Conservation (phyloP, 2,797 vertebrate genomes). For the Molossus molossus region DNA sequence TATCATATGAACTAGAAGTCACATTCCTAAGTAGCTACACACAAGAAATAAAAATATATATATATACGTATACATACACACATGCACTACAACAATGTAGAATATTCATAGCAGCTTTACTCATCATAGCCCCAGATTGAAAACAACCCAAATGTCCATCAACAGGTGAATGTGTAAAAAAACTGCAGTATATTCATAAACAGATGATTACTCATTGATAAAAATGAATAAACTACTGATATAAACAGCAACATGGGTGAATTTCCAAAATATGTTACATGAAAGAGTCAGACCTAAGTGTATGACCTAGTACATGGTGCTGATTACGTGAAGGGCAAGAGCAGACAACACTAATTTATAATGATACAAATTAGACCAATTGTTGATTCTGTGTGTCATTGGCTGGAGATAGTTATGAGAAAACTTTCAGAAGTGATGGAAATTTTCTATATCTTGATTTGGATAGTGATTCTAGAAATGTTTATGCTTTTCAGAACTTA, state of each 20-base stretch:
- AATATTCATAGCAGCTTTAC: not conserved
- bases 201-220: not conserved
- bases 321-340: not conserved
- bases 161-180: not conserved
- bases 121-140: not conserved
- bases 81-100: not conserved
- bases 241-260: not conserved
- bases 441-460: not conserved
- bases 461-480: not conserved
- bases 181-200: not conserved
- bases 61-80: not conserved
- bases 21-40: not conserved
- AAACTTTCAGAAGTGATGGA: not conserved
- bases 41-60: not conserved
- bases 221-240: not conserved
- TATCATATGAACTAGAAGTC: not conserved
- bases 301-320: not conserved
- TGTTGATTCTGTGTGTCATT: not conserved
- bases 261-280: constrained; percentile 1
- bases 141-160: not conserved
- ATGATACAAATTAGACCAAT: not conserved
- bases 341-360: not conserved
- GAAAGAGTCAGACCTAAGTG: not conserved
- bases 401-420: not conserved
- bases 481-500: constrained; percentile 41